These are phyloP conservation scores for Tholera decimalis DNA, from an alignment of 2,888 invertebrate species.

Conservation along the genomic window DNA sequence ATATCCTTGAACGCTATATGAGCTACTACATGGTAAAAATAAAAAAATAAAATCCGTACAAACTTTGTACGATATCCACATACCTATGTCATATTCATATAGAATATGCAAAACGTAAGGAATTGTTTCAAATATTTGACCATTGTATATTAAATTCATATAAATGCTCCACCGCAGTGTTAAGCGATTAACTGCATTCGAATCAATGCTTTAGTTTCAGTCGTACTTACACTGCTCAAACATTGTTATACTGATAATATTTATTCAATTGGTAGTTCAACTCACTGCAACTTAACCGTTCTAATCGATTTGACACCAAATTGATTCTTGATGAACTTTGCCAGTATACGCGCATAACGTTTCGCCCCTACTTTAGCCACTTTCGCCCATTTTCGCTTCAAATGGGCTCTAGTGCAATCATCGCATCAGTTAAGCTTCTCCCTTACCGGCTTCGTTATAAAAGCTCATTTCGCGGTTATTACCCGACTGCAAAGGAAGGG, in stretches of 20 bases:
- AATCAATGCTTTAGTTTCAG: conserved; percentile 3
- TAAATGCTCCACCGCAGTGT: conserved; percentile 3
- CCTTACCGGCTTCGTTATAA: conserved; percentile 31
- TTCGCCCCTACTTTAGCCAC: neutral
- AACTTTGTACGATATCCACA: neutral
- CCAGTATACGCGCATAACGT: neutral
- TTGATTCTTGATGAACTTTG: conserved; percentile 42
- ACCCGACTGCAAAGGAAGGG: too few relatives aligned
- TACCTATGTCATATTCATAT: conserved; percentile 3
- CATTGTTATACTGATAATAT: conserved; percentile 6
- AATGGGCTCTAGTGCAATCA: conserved; percentile 21
- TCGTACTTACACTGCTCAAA: neutral
- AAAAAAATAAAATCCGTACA: too few relatives aligned
- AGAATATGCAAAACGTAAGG: conserved; percentile 8
- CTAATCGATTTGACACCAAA: conserved; percentile 35
- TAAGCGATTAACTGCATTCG: conserved; percentile 1
- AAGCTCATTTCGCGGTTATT: conserved; percentile 15
- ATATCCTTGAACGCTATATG: conserved; percentile 43
- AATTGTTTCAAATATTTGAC: conserved; percentile 30
- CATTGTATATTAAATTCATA: conserved; percentile 22
- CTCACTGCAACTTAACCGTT: conserved; percentile 15
- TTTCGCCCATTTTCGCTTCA: conserved; percentile 9
- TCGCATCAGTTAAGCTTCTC: conserved; percentile 8
- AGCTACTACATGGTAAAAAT: conserved; percentile 32
- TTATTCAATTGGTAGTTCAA: conserved; percentile 18